These are phyloP conservation scores for Horisme vitalbata DNA, from an alignment of 2,888 invertebrate genomes.

Conservation along the genomic window DNA sequence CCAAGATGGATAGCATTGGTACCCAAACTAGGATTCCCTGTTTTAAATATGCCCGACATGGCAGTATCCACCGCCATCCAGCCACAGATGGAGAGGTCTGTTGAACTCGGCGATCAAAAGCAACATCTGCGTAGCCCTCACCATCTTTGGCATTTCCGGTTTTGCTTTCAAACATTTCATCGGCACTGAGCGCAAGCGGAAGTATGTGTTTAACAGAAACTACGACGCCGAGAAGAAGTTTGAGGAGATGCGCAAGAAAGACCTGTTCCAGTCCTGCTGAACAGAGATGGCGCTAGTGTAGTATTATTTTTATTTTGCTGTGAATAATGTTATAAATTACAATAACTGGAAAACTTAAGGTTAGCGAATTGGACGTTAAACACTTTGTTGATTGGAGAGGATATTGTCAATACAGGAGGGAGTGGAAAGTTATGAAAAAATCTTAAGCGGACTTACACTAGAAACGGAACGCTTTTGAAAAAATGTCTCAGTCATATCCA, in stretches of 20 bases:
- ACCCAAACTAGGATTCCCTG: no score
- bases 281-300: constrained; percentile 53
- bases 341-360: constrained; percentile 40
- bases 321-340: constrained; percentile 60
- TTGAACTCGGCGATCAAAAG: constrained; percentile 85
- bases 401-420: no score
- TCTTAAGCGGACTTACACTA: no score
- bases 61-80: constrained; percentile 63
- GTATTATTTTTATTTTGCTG: constrained; percentile 67
- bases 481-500: constrained; percentile 36
- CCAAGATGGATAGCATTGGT: no score
- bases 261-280: constrained; percentile 86
- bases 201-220: constrained; percentile 85
- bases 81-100: constrained; percentile 88
- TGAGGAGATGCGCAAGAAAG: constrained; percentile 85
- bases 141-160: constrained; percentile 69
- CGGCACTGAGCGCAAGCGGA: constrained; percentile 84
- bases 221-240: constrained; percentile 87
- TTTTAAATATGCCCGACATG: constrained; percentile 71
- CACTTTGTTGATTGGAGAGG: no score
- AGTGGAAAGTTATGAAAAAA: no score
- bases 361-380: no score
- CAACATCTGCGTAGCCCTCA: constrained; percentile 82
- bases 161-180: constrained; percentile 80
- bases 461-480: no score